Percentiles rank a stretch among this genome's conserved stretches.
Evolutionary conservation across 2,113 vertebrate genomes (phyloP).

Genomic region (Megatriorchis doriae): DNA sequence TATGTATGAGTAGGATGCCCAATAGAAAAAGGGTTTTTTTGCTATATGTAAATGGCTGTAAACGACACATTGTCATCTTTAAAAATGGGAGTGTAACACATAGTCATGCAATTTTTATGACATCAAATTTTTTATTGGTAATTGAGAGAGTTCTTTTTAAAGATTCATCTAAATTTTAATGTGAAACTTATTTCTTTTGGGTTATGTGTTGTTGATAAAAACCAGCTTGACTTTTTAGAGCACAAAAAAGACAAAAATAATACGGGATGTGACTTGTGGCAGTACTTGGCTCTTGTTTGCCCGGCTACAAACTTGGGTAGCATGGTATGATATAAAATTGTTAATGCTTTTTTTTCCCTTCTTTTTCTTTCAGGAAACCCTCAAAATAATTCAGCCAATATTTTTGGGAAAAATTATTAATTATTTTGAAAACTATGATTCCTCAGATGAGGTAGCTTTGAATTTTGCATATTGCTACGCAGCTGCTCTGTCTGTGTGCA

Average conservation of each 20-base stretch:
- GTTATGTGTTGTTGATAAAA: not conserved
- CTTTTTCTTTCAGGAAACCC: constrained; percentile 75
- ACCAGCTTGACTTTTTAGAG: not conserved
- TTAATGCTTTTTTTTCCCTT: not conserved
- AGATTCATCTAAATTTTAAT: not conserved
- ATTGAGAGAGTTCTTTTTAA: not conserved
- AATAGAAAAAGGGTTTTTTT: not conserved
- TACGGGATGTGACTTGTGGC: rapidly evolving
- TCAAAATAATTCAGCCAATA: constrained; percentile 84
- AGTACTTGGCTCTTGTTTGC: not conserved
- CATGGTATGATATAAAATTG: not conserved
- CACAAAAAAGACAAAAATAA: not conserved
- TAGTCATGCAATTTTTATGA: not conserved
- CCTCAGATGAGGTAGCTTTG: constrained; percentile 27
- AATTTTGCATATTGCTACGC: constrained; percentile 71
- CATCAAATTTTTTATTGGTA: not conserved
- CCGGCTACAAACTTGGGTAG: not conserved
- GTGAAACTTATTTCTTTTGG: not conserved
- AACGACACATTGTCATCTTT: not conserved
- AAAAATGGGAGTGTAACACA: not conserved
- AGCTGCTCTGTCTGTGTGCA: constrained; percentile 73
- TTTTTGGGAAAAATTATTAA: constrained; percentile 84
- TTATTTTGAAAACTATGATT: constrained; percentile 80
- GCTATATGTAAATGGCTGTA: not conserved
- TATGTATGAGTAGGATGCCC: not conserved